Evolutionary conservation across 2,113 vertebrate species (phyloP), one percentile per base, ranked within the genome.

Genomic region (Aleadryas rufinucha): DNA sequence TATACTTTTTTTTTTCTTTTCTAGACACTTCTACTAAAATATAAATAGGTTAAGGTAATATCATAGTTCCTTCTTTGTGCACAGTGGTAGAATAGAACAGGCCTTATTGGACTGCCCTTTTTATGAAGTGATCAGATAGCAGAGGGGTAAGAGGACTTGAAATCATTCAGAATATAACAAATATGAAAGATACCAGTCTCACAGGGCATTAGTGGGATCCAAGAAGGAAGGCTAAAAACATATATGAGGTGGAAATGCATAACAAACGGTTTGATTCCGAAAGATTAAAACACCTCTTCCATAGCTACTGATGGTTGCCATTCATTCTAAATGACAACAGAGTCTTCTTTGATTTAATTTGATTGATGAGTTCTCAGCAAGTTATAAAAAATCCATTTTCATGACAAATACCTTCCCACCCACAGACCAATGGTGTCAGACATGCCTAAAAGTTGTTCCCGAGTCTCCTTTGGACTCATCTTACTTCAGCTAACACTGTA

Each of bases 291-390:
- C 45, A 70, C 45, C 16, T 92, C 54, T 94, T 91, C 57, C 42
- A 45, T 63, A 84, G 89, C 54, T 84, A 6, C 71, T 94, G 89
- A 77, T 72, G 44, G n/a, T 70, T 92, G 74, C 64, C 54, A 74
- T 96, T 94, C 89, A 66, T 77, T 94, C 63, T 81, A 92, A 79
- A 91, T 87, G 84, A 91, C 84, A 93, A 45, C 47, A 70, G n/a
- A 39, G 6, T n/a, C 53, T 47, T 70, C 69, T 81, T 72, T 47
- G 11, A 59, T 94, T 94, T 90, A 72, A 77, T 96, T 89, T 93
- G 87, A 93, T 95, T 75, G 81, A 95, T 94, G 90, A 59, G 22
- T 35, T 70, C 81, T 94, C 47, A 47, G 26, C 44, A 77, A 68
- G 47, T 69, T 87, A n/a, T 79, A 75, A 89, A 87, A 96, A 71